A percentile compares a stretch with the other conserved stretches of the same genome.
phyloP scores from a whole-genome alignment of 2,797 vertebrate genomes.

The Chromobotia macracanthus region DNA sequence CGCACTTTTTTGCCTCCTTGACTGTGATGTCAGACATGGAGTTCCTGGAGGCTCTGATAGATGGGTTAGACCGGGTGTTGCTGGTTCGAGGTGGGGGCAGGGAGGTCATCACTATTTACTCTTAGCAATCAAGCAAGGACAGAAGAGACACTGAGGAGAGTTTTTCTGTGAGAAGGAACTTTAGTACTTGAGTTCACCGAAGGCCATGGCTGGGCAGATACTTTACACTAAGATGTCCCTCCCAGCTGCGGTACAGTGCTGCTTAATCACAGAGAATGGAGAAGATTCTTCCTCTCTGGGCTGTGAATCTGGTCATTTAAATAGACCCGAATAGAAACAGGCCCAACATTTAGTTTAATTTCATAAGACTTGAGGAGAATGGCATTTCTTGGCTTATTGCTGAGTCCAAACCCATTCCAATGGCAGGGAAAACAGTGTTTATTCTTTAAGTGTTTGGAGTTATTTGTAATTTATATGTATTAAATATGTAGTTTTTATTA shows the following conservation, averaged over 20 bases:
- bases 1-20: slow-evolving; percentile 9
- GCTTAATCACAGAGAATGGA: background rate
- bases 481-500: background rate
- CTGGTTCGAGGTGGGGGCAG: slow-evolving; percentile 92
- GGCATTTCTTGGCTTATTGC: background rate
- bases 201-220: background rate
- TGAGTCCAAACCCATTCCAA: background rate
- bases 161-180: background rate
- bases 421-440: slow-evolving; percentile 1
- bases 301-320: background rate
- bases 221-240: slow-evolving; percentile 11
- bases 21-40: slow-evolving; percentile 86
- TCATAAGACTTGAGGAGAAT: slow-evolving; percentile 5
- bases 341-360: background rate
- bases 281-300: background rate
- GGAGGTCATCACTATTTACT: slow-evolving; percentile 97
- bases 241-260: slow-evolving; percentile 20
- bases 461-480: slow-evolving; percentile 9
- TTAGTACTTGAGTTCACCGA: background rate
- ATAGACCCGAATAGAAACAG: background rate
- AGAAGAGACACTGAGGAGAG: background rate
- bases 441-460: slow-evolving; percentile 7
- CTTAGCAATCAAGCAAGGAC: slow-evolving; percentile 70
- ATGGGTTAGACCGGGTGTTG: slow-evolving; percentile 87
- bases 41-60: slow-evolving; percentile 93